These are phyloP conservation scores for Sinelater perroti DNA, from an alignment of 2,888 invertebrate genomes.

Conservation along the genomic window DNA sequence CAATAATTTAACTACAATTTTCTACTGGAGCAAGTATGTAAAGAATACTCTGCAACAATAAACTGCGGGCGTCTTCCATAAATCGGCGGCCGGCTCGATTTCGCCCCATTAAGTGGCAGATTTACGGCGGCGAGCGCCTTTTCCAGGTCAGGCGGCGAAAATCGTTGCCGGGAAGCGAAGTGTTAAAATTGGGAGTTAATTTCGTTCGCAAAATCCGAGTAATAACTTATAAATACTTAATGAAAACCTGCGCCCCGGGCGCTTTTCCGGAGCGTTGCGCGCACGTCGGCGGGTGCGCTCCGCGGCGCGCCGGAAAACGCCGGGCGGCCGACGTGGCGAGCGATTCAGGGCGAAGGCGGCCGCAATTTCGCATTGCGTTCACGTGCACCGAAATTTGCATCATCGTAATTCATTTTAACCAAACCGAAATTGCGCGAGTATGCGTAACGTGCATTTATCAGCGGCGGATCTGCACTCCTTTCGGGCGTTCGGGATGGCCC, in stretches of 20 bases:
- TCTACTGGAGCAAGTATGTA: too few species aligned
- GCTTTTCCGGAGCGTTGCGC: slow-evolving; percentile 15
- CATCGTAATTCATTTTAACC: slow-evolving; percentile 50
- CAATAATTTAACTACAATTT: too few species aligned
- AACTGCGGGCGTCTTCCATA: not conserved
- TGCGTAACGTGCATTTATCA: slow-evolving; percentile 43
- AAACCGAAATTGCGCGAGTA: slow-evolving; percentile 44
- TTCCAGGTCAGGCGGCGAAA: slow-evolving; percentile 21
- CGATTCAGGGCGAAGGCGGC: slow-evolving; percentile 32
- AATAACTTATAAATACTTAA: slow-evolving; percentile 38
- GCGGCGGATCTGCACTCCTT: slow-evolving; percentile 17
- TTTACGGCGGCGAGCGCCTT: slow-evolving; percentile 8
- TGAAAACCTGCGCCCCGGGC: slow-evolving; percentile 29
- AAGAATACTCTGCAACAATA: too few species aligned
- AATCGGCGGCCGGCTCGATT: not conserved
- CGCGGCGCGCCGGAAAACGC: not conserved
- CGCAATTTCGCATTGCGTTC: slow-evolving; percentile 28
- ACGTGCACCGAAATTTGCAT: slow-evolving; percentile 49
- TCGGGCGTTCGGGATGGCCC: slow-evolving; percentile 5
- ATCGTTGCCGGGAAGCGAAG: slow-evolving; percentile 29
- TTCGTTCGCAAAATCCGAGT: slow-evolving; percentile 32
- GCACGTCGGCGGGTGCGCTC: slow-evolving; percentile 27
- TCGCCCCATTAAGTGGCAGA: not conserved
- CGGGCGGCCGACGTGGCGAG: slow-evolving; percentile 44
- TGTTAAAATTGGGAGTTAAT: slow-evolving; percentile 45